Evolutionary conservation across 2,113 vertebrate species (phyloP), one percentile per base, ranked within the genome.

Genomic region (Ancistrus triradiatus): DNA sequence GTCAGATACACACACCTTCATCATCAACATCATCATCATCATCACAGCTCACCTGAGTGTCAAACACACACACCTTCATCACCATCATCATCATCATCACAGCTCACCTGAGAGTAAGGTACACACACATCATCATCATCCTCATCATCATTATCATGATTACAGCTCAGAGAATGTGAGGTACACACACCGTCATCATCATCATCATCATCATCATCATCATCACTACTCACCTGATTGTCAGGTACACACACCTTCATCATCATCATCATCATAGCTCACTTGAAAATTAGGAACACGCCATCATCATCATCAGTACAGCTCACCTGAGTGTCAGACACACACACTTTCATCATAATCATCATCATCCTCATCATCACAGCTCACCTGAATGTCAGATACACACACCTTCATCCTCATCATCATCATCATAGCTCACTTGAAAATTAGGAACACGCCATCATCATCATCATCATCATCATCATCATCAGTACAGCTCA

Each of bases 21-120:
- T 7, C 27, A 31, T 31, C 3, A 4, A 4, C 27, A 31, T 7
- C 27, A 4, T 31, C 27, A 31, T 31, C 27, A 4, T 31, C 27
- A 31, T 31, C 27, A 31, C 7, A 4, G 3, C 7, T 31, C 27
- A 31, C 27, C 27, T 31, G 3, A 3, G 7, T 31, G n/a, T n/a
- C n/a, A n/a, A n/a, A n/a, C n/a, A n/a, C n/a, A n/a, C n/a, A n/a
- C 27, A 31, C 27, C 27, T 31, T 31, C 27, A 31, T 31, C 3
- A 31, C 27, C 27, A 4, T 31, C 27, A 31, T 7, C 27, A 31
- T 31, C 27, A 4, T 31, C 27, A 31, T 7, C 27, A 31, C 27
- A 31, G 96, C 96, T 1, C 90, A 96, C 78, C 91, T 98, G 13
- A 89, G 93, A 0, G 94, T 98, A 86, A 92, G 94, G 96, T 98